These are phyloP conservation scores for Zelostemma sp. DNA, from an alignment of 1,140 invertebrate species.

Conservation along the genomic window DNA sequence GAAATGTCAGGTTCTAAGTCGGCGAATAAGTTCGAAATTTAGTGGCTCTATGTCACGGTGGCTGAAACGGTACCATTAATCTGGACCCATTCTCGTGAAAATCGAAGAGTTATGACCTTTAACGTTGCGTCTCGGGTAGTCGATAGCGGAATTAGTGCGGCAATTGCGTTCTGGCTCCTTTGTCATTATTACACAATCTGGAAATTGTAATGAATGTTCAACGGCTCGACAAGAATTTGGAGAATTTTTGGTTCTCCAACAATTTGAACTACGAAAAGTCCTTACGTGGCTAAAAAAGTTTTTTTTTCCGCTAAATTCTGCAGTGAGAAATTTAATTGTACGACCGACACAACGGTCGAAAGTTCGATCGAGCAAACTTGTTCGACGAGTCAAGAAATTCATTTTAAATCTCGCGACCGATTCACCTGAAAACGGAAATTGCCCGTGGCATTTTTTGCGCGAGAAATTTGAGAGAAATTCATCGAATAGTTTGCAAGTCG, in stretches of 20 bases:
- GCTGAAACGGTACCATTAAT: not conserved
- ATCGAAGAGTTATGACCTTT: not conserved
- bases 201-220: not conserved
- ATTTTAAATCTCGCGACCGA: too few species aligned
- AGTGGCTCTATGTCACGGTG: not conserved
- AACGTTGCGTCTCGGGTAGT: not conserved
- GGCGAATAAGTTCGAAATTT: slow-evolving; percentile 4
- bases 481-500: not conserved
- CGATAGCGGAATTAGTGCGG: not conserved
- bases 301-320: not conserved
- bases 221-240: not conserved
- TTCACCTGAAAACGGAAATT: too few species aligned
- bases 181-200: too few species aligned
- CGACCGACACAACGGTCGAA: too few species aligned
- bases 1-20: not conserved
- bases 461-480: not conserved
- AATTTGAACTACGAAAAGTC: not conserved
- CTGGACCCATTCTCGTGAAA: not conserved
- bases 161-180: not conserved
- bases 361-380: too few species aligned
- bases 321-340: not conserved
- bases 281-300: not conserved
- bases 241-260: not conserved
- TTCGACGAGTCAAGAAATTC: too few species aligned
- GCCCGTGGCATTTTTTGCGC: not conserved